Evolutionary conservation across 2,888 invertebrate genomes (phyloP).

Genomic region (Tipula lateralis): DNA sequence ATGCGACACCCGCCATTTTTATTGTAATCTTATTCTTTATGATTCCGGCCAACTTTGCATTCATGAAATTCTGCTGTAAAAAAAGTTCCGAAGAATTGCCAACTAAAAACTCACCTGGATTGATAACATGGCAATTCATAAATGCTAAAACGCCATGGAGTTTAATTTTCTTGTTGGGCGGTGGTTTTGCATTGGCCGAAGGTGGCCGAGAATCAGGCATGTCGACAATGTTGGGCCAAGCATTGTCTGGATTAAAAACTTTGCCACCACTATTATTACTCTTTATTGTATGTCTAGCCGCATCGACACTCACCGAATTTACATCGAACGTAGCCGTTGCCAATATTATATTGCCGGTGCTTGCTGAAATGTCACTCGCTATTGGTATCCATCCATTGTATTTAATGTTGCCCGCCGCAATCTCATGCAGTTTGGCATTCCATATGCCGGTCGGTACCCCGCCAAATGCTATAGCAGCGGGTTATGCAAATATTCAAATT

Average conservation of each 20-base stretch:
- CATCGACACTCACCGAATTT: conserved; percentile 80
- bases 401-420: conserved; percentile 81
- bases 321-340: conserved; percentile 89
- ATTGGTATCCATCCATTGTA: conserved; percentile 78
- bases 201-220: conserved; percentile 77
- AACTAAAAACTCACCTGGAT: conserved; percentile 59
- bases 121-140: conserved; percentile 79
- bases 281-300: conserved; percentile 67
- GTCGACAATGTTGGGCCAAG: conserved; percentile 67
- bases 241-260: conserved; percentile 60
- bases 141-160: conserved; percentile 89
- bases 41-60: conserved; percentile 73
- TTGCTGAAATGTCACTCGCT: conserved; percentile 69
- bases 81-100: conserved; percentile 46
- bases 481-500: conserved; percentile 73
- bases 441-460: conserved; percentile 93
- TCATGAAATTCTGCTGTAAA: conserved; percentile 60
- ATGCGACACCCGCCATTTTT: conserved; percentile 77
- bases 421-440: conserved; percentile 88
- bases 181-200: conserved; percentile 86
- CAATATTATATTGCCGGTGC: conserved; percentile 78
- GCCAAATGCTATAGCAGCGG: conserved; percentile 89
- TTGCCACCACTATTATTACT: conserved; percentile 63
- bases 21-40: conserved; percentile 79
- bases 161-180: conserved; percentile 76